A percentile compares a stretch with the other conserved stretches of the same genome.
phyloP scores from a whole-genome alignment of 2,888 invertebrate genomes.

The Dilophus febrilis region DNA sequence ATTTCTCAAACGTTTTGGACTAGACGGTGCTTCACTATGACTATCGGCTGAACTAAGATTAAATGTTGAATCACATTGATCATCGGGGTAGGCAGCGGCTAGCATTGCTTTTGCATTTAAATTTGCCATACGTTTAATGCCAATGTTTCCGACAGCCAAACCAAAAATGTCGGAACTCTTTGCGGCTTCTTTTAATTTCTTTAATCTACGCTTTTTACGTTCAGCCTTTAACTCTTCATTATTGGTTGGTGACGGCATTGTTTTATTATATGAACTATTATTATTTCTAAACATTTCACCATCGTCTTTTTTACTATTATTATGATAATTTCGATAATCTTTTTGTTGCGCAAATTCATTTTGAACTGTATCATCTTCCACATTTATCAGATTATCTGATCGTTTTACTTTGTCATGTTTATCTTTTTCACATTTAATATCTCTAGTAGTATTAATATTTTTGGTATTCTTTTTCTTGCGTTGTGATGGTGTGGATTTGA shows the following conservation, averaged over 20 bases:
- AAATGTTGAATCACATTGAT: constrained; percentile 15
- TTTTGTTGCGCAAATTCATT: no score
- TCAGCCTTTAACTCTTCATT: constrained; percentile 20
- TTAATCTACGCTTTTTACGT: constrained; percentile 14
- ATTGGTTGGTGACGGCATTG: constrained; percentile 12
- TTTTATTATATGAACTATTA: no score
- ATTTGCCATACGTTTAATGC: constrained; percentile 80
- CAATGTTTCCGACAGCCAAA: constrained; percentile 76
- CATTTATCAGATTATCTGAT: no score
- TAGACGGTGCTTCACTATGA: constrained; percentile 1
- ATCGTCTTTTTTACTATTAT: not conserved
- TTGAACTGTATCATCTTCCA: no score
- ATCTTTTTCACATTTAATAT: no score
- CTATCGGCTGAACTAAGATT: constrained; percentile 6
- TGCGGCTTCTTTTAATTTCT: constrained; percentile 2
- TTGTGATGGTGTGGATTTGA: no score
- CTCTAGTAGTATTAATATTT: no score
- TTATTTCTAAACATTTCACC: not conserved
- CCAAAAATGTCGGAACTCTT: constrained; percentile 31
- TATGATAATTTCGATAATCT: no score
- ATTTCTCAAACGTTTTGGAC: constrained; percentile 10
- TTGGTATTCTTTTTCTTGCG: no score
- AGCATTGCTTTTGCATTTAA: constrained; percentile 79
- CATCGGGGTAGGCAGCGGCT: constrained; percentile 70
- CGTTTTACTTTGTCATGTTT: no score